Percentiles rank a stretch among this genome's conserved stretches.
Evolutionary conservation across 2,113 vertebrate species (phyloP).

Genomic region (Sander lucioperca): DNA sequence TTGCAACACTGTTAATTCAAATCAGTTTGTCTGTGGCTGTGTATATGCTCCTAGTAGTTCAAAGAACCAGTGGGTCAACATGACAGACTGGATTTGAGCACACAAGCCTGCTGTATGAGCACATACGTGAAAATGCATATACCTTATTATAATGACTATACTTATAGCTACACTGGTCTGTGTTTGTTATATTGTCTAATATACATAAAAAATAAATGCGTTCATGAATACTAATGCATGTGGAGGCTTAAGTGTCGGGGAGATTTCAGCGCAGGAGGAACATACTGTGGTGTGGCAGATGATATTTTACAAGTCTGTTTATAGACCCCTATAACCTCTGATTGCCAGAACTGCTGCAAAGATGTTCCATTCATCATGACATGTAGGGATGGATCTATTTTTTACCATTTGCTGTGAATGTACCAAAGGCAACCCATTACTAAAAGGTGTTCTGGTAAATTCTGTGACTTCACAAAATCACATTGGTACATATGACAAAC

Average conservation of each 20-base stretch:
- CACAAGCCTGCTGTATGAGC: not conserved
- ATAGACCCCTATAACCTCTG: not conserved
- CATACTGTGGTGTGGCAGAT: not conserved
- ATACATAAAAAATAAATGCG: slow-evolving; percentile 10
- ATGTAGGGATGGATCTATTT: not conserved
- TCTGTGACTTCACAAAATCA: not conserved
- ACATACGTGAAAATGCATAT: slow-evolving; percentile 14
- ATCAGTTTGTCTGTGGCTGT: not conserved
- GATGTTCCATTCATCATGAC: not conserved
- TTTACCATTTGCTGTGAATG: not conserved
- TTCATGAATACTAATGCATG: slow-evolving; percentile 52
- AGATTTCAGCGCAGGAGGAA: not conserved
- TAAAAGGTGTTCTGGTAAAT: not conserved
- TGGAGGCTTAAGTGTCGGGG: slow-evolving; percentile 4
- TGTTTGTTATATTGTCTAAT: slow-evolving; percentile 24
- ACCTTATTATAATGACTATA: slow-evolving; percentile 29
- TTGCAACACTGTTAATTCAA: not conserved
- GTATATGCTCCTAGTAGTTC: not conserved
- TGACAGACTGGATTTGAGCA: not conserved
- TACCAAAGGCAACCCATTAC: not conserved
- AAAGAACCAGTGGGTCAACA: slow-evolving; percentile 8
- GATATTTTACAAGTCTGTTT: not conserved
- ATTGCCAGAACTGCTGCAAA: not conserved
- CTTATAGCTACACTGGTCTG: not conserved
- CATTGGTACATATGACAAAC: not conserved